Base-by-base conservation (phyloP, 2,888 invertebrate species). In the Sipha maydis region DNA sequence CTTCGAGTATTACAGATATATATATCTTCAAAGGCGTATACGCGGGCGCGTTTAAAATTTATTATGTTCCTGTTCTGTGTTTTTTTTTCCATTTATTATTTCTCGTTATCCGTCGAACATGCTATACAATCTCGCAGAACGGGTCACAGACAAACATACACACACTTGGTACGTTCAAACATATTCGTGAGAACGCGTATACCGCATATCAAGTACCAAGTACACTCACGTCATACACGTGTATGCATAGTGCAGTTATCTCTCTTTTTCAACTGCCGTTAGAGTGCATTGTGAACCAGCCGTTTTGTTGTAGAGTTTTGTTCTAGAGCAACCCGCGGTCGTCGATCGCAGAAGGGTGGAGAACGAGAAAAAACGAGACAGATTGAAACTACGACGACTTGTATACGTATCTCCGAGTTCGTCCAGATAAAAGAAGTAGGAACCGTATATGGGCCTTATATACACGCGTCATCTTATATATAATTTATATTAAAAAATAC, bases 181-280 rank as follows among this genome's bases (percentile, higher is more conserved):
- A 19, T 73, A 73, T 73, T 73, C 73, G 73, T 73, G 73, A 73
- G 73, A 73, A 73, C 73, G 73, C 21, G 73, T 17, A 34, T 73
- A 73, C 21, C 34, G 31, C 34, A 73, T 73, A 73, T 38, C 73
- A 34, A 19, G 34, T 73, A 73, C 73, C 38, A 14, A 31, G 71
- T 73, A 21, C 7, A 73, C 34, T 28, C 1, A 69, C 25, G 28
- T 48, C 48, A 14, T 28, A 67, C 67, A n/a, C n/a, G 11, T 14
- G 11, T 28, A 69, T 28, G 8, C 28, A 28, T 28, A 25, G 69
- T 69, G 28, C 48, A 48, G 14, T 69, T 69, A 69, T 69, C 61
- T 61, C 61, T 14, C 14, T 48, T 48, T 48, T 48, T 11, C 48
- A 48, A 11, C 48, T n/a, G 69, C 69, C 3, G 67, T 5, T 67